phyloP scores from a whole-genome alignment of 2,888 invertebrate species.

The Gandaritis pyraliata region DNA sequence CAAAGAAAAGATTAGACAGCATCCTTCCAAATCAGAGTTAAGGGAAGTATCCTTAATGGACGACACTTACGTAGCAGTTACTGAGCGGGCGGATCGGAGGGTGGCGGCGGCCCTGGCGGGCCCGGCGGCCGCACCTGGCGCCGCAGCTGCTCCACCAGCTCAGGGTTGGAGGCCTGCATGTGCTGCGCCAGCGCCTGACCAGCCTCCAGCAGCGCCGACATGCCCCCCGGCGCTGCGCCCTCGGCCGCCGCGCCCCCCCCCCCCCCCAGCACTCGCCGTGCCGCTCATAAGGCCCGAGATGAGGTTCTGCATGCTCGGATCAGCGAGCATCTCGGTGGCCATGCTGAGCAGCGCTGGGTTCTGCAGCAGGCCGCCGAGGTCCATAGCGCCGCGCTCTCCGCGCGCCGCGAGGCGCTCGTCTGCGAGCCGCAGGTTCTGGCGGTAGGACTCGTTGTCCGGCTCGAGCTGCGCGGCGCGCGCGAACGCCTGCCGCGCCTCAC shows the following conservation, averaged over 20 bases:
- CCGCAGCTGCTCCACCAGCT: conserved; percentile 90
- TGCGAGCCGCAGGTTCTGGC: conserved; percentile 92
- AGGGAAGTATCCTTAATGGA: too few species aligned
- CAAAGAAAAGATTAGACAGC: not conserved
- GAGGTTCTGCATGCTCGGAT: conserved; percentile 92
- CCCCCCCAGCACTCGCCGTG: conserved; percentile 45
- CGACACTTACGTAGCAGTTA: conserved; percentile 35
- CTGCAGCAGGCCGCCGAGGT: conserved; percentile 88
- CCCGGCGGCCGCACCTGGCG: conserved; percentile 84
- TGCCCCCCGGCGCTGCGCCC: conserved; percentile 81
- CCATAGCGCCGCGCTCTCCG: conserved; percentile 85
- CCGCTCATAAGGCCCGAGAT: conserved; percentile 85
- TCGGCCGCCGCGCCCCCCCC: conserved; percentile 78
- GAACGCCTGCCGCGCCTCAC: conserved; percentile 94
- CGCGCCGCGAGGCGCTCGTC: conserved; percentile 88
- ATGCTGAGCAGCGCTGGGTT: conserved; percentile 93
- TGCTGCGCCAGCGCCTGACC: conserved; percentile 93
- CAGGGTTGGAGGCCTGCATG: conserved; percentile 92
- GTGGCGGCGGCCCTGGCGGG: conserved; percentile 34
- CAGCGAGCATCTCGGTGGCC: conserved; percentile 93
- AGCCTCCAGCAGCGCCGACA: conserved; percentile 80
- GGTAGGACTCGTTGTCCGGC: conserved; percentile 95
- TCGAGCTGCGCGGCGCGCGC: conserved; percentile 95
- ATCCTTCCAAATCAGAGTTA: not conserved
- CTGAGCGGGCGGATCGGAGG: conserved; percentile 54